Conservation (phyloP, 1,140 invertebrate genomes). For the Drosophila carrolli region DNA sequence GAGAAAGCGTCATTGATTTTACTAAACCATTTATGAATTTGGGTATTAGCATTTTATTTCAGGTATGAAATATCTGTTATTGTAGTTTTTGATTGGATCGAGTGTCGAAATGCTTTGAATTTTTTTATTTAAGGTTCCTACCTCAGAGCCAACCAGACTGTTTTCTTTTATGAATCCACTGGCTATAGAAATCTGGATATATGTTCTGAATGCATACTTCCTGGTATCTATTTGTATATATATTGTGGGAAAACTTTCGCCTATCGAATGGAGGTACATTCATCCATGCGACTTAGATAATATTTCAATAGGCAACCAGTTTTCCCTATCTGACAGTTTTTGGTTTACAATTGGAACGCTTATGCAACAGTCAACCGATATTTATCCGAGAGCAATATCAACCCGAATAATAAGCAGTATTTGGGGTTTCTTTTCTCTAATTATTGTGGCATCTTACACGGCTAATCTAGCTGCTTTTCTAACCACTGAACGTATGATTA, state of each 20-base stretch:
- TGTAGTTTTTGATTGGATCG: neutral
- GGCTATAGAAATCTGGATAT: constrained; percentile 97
- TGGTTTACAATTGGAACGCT: constrained; percentile 94
- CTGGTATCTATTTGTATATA: constrained; percentile 96
- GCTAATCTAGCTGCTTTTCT: constrained; percentile 97
- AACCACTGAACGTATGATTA: constrained; percentile 94
- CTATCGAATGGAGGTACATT: constrained; percentile 95
- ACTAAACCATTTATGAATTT: constrained; percentile 97
- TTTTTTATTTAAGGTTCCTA: constrained; percentile 89
- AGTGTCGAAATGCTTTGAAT: neutral
- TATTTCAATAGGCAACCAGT: constrained; percentile 95
- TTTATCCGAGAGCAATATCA: constrained; percentile 95
- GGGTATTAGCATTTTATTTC: constrained; percentile 94
- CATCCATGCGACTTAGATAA: constrained; percentile 94
- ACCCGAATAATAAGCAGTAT: constrained; percentile 97
- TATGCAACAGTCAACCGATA: constrained; percentile 94
- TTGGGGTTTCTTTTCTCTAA: constrained; percentile 98
- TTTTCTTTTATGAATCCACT: constrained; percentile 98
- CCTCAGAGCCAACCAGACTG: constrained; percentile 93
- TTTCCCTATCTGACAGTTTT: constrained; percentile 92
- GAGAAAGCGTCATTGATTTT: constrained; percentile 97
- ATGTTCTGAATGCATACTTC: constrained; percentile 95
- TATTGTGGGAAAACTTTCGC: constrained; percentile 96
- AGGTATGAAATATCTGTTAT: constrained; percentile 86
- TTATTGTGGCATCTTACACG: constrained; percentile 97